Base-by-base conservation (phyloP, 2,797 vertebrate genomes). In the Mycteria americana region DNA sequence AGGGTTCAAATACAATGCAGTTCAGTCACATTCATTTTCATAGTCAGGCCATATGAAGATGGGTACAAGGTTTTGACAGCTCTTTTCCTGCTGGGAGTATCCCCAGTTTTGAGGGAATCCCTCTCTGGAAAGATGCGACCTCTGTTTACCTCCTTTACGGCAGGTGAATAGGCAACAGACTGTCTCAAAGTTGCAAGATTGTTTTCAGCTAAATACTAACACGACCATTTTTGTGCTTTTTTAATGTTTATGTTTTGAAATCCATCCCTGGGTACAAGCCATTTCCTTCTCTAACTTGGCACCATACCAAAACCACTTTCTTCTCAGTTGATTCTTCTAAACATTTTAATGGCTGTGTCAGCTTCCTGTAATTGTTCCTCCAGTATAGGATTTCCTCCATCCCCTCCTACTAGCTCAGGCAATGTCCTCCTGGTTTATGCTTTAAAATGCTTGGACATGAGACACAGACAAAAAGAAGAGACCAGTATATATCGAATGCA, bases 311-410 rank as follows among this genome's bases (percentile, higher is more conserved):
- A 96, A 37, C 48, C 33, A 93, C 90, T 98, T 97, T 97, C 95
- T 96, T 98, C 95, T 96, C 84, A 57, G 73, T 95, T 97, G 88
- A 90, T 95, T 96, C 96, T 98, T 98, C 95, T 94, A 96, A 97
- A 94, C 85, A 88, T 97, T 94, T 98, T 98, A 97, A 97, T 91
- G 95, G 37, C 75, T 97, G 19, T 89, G 96, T 98, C 97, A 98
- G 74, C 97, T 98, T 98, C 98, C 98, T 95, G 89, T 95, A 94
- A 98, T 98, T 98, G 98, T 98, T 98, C 89, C 89, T 84, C 41
- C 54, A 85, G 88, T 94, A 79, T 98, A 98, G 97, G 96, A 98
- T 98, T 98, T 98, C 98, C 98, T 98, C 64, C 88, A 94, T 91
- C 86, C 78, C 86, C 85, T 97, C 96, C 96, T 94, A 90, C 93